Evolutionary conservation across 2,797 vertebrate genomes (phyloP).

Genomic region (Dipus sagitta): DNA sequence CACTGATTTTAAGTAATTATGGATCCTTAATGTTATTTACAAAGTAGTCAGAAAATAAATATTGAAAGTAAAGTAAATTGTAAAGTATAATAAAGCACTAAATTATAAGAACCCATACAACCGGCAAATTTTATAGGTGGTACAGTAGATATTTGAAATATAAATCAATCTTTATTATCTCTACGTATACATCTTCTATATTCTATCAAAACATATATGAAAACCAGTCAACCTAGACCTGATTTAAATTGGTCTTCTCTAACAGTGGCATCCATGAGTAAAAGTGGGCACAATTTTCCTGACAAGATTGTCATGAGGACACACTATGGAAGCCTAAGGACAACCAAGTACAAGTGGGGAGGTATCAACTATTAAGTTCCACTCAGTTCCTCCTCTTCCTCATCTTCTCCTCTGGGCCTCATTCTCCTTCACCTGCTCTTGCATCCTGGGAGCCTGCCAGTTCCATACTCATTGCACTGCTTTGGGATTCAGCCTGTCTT

Average conservation of each 20-base stretch:
- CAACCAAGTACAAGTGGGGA: background rate
- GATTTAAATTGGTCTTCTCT: background rate
- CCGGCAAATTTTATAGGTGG: background rate
- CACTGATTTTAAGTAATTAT: background rate
- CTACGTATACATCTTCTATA: background rate
- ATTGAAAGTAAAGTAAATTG: background rate
- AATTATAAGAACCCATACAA: background rate
- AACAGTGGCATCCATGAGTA: background rate
- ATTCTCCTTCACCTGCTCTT: background rate
- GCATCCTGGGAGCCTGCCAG: background rate
- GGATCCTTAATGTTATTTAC: constrained; percentile 19
- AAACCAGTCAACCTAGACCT: background rate
- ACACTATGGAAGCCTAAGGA: background rate
- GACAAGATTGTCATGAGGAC: background rate
- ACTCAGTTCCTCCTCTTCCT: background rate
- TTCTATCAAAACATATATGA: background rate
- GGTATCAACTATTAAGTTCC: background rate
- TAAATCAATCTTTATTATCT: background rate
- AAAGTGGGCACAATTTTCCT: background rate
- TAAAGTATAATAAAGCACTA: constrained; percentile 6
- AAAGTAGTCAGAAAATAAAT: background rate
- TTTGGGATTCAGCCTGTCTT: background rate
- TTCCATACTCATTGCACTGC: background rate
- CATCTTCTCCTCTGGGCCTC: background rate
- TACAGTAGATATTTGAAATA: background rate